Base-by-base conservation (phyloP, 2,888 invertebrate species). In the Capitulum mitella region DNA sequence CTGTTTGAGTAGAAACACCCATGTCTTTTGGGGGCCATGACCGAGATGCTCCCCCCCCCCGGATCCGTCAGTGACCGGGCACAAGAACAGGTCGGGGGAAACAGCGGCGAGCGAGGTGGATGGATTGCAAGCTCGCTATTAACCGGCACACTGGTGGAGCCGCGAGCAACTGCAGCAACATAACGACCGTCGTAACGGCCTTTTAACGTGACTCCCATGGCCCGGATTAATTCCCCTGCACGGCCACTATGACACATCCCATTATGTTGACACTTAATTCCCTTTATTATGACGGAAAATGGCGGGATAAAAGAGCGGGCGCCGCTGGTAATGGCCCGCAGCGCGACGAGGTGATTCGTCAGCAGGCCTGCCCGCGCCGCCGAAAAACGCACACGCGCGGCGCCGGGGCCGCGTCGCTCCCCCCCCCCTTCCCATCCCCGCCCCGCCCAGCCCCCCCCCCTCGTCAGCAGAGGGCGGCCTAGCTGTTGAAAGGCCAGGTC, bases 251-350 rank as follows among this genome's bases (percentile, higher is more conserved):
- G 64, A 64, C 64, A 22, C 37, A 5, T 64, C 34, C 34, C 64
- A 64, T 64, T 64, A 64, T 12, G n/a, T 3, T 64, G 64, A 64
- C 64, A 64, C 64, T 37, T 64, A 6, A 64, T 64, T 64, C 37
- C 19, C 22, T 34, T 37, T 22, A 64, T 64, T 64, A 64, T 64
- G 64, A 32, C 34, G 64, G 64, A 5, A 19, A 64, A 64, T 64
- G 64, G 64, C 32, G 19, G 37, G 37, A 64, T 64, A 37, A 37
- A 37, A 32, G 22, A 64, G 34, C 14, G 34, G 29, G 19, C 19
- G 32, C 22, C 22, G 64, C 22, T 22, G 5, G 64, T 37, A 64
- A 64, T 64, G 34, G 22, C 32, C 61, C 29, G 32, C 32, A 29
- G 12, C 10, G 29, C 14, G 61, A 32, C 32, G 61, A 8, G 61